A percentile compares a stretch with the other conserved stretches of the same genome.
Conservation (phyloP, 2,888 invertebrate species). For the Eledona agricola region DNA sequence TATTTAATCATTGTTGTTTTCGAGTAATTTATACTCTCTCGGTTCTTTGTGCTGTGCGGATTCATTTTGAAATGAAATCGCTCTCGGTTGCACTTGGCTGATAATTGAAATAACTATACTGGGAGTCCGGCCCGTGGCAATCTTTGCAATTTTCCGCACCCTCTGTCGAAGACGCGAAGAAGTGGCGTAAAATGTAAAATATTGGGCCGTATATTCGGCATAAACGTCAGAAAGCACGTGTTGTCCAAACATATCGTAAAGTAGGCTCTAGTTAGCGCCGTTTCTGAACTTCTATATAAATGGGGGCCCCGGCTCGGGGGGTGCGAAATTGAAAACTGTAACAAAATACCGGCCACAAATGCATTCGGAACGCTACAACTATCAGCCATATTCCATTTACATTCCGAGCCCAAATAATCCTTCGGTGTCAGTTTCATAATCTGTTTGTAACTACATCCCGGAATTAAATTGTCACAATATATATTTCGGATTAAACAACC, state of each 20-base stretch:
- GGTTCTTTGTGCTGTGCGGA: constrained; percentile 47
- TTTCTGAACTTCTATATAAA: constrained; percentile 55
- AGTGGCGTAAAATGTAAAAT: constrained; percentile 58
- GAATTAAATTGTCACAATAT: constrained; percentile 47
- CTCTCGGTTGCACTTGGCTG: constrained; percentile 32
- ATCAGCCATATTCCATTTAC: too few species aligned
- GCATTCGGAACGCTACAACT: too few species aligned
- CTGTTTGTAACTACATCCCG: constrained; percentile 42
- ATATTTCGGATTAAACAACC: constrained; percentile 39
- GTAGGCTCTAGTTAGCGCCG: constrained; percentile 57
- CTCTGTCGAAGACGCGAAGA: constrained; percentile 39
- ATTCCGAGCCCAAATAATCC: constrained; percentile 40
- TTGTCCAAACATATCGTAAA: constrained; percentile 61
- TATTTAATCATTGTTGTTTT: constrained; percentile 59
- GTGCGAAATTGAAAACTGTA: too few species aligned
- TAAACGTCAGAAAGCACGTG: constrained; percentile 60
- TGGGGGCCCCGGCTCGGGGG: too few species aligned
- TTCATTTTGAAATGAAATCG: constrained; percentile 49
- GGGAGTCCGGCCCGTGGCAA: constrained; percentile 37
- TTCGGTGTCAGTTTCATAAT: constrained; percentile 45
- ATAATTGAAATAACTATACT: constrained; percentile 44
- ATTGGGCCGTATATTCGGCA: constrained; percentile 58
- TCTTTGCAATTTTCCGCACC: constrained; percentile 45
- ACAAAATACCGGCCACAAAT: too few species aligned
- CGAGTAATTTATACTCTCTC: constrained; percentile 53